Evolutionary conservation across 2,797 vertebrate species (phyloP), one percentile per base, ranked within the genome.

Genomic region (Arrhamphus sclerolepis): DNA sequence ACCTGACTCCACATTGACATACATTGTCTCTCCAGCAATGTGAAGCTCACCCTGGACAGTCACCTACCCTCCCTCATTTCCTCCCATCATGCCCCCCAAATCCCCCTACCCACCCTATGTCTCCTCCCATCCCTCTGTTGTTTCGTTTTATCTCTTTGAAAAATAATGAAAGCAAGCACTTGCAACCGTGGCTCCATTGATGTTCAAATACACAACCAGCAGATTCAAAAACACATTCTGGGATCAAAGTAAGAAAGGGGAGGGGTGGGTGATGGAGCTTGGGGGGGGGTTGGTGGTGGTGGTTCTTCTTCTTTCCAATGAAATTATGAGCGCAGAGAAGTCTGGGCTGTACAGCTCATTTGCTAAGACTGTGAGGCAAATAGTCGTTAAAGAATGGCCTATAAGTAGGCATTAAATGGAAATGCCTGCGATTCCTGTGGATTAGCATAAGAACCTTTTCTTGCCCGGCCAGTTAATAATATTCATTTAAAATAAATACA

Each of bases 141-240:
- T 87, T 93, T 88, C 84, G 73, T 91, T 94, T 95, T 92, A 95
- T 96, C 94, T 95, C 91, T 91, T 90, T 88, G 91, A 92, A 93
- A 95, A 94, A 97, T 95, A 95, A 95, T 95, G 93, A 95, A 96
- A 95, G 93, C 93, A 93, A 92, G 92, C 92, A 92, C 92, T 94
- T 89, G 92, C 92, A 92, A 92, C 88, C 75, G 84, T 88, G 88
- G 92, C 93, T 93, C 92, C 90, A 95, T 94, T 97, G 95, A 97
- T 95, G 95, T 96, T 94, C 72, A 76, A 95, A 95, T 93, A 95
- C 92, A 95, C 94, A 95, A 95, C 94, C 93, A 94, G 93, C 87
- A 90, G 93, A 93, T 95, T 95, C 93, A 94, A 94, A 90, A 92
- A 90, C 84, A 94, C 91, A 92, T 89, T 92, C 90, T 82, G 87